phyloP scores from a whole-genome alignment of 1,140 invertebrate species.

The Epicauta chinensis region DNA sequence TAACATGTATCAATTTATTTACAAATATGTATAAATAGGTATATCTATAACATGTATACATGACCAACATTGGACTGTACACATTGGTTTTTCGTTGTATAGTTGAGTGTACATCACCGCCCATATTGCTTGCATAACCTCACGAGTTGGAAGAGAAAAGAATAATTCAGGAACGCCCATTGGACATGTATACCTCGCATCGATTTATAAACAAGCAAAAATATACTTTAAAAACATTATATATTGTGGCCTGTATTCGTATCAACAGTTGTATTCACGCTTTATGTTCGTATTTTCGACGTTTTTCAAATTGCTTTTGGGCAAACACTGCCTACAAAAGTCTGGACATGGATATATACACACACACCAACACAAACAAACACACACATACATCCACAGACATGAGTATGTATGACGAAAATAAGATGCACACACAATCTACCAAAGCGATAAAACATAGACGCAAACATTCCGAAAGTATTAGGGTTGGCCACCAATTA shows the following conservation, averaged over 20 bases:
- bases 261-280: constrained; percentile 10
- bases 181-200: constrained; percentile 42
- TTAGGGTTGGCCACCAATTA: no score
- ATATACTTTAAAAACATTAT: constrained; percentile 29
- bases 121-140: constrained; percentile 43
- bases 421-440: no score
- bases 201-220: constrained; percentile 40
- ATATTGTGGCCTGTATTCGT: constrained; percentile 14
- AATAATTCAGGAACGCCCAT: constrained; percentile 43
- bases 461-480: no score
- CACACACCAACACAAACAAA: not conserved
- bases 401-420: no score
- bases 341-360: constrained; percentile 10
- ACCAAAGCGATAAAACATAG: no score
- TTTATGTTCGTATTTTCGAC: constrained; percentile 27
- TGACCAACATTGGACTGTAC: not conserved
- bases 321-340: constrained; percentile 28
- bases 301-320: constrained; percentile 36
- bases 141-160: constrained; percentile 42
- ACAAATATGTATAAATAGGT: no score
- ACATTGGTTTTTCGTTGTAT: not conserved
- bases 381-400: no score
- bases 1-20: no score
- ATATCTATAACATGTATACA: no score
- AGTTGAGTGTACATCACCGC: constrained; percentile 25